Conservation (phyloP, 2,113 vertebrate species). For the Aphyosemion australe region DNA sequence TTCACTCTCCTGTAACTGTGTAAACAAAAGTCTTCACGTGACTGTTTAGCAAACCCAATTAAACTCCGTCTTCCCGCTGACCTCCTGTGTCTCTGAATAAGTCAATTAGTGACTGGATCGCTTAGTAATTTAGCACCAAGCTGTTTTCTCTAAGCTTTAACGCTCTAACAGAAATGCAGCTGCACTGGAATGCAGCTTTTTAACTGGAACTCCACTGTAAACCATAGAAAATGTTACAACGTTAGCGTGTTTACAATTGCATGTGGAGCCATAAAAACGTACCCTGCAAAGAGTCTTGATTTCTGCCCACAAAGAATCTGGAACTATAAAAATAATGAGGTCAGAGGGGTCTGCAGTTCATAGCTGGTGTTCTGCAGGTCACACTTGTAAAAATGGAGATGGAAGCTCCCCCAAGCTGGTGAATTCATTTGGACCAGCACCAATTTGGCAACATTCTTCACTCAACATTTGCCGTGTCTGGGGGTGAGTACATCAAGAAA, state of each 20-base stretch:
- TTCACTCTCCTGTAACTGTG: constrained; percentile 13
- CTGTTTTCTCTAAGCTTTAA: constrained; percentile 24
- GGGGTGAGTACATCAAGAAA: constrained; percentile 69
- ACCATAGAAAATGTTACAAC: constrained; percentile 37
- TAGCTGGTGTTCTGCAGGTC: constrained; percentile 62
- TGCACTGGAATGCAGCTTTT: constrained; percentile 2
- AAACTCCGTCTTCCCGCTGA: constrained; percentile 39
- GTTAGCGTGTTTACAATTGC: constrained; percentile 37
- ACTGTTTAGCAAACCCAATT: constrained; percentile 68
- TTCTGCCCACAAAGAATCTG: constrained; percentile 42
- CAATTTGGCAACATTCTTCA: constrained; percentile 66
- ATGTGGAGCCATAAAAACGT: constrained; percentile 35
- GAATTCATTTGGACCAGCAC: constrained; percentile 65
- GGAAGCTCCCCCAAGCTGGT: constrained; percentile 58
- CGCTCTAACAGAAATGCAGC: constrained; percentile 25
- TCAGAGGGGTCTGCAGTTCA: constrained; percentile 58
- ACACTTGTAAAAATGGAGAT: constrained; percentile 54
- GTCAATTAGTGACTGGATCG: constrained; percentile 47
- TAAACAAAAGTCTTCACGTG: constrained; percentile 45
- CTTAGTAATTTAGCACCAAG: constrained; percentile 28
- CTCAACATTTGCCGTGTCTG: constrained; percentile 68
- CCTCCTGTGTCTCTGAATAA: constrained; percentile 38
- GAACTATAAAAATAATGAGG: constrained; percentile 70
- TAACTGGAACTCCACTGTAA: constrained; percentile 30
- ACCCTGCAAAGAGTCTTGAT: constrained; percentile 20